Base-by-base conservation (phyloP, 2,888 invertebrate genomes). In the Brachypalpus laphriformis region DNA sequence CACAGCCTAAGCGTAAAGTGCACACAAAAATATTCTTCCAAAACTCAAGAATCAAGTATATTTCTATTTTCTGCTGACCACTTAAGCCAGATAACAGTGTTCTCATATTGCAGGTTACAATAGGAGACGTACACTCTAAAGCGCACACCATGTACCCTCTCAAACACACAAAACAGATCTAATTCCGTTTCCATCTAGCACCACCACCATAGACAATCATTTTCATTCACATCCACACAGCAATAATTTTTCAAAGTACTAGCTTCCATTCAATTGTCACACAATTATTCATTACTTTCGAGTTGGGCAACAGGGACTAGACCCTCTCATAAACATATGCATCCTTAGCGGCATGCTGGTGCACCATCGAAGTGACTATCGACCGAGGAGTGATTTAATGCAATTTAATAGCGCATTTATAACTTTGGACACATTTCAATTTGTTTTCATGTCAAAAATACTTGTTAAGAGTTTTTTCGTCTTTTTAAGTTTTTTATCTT, bases 381-480 rank as follows among this genome's bases (percentile, higher is more conserved):
- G 80, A 87, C 65, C 76, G 51, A 65, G 37, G 63, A 81, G 59
- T 85, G 87, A 87, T 87, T 85, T 87, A 87, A 81, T 77, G 81
- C 77, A 81, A 65, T 85, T 87, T 85, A 87, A 87, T 81, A 81
- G 77, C 70, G 81, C 70, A 85, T 87, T 87, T 85, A 87, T 85
- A 81, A 81, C 77, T 76, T 63, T 72, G 25, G 87, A 85, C 87
- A 85, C 68, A 87, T 85, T 87, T 87, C 85, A 87, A 87, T 87
- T 87, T 87, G 83, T 83, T 68, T 74, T 77, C 78, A 49, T 83
- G 72, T 82, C 82, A 77, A 77, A 76, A 72, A 72, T 82, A 47
- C 77, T 71, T 82, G 82, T 82, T 57, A 57, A 20, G 65, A 57
- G 40, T 16, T 54, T 37, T 72, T 31, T 11, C 18, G 9, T 54